Evolutionary conservation across 64 coral and sea anemone species (phyloP).

Genomic region (Montipora efflorescens): DNA sequence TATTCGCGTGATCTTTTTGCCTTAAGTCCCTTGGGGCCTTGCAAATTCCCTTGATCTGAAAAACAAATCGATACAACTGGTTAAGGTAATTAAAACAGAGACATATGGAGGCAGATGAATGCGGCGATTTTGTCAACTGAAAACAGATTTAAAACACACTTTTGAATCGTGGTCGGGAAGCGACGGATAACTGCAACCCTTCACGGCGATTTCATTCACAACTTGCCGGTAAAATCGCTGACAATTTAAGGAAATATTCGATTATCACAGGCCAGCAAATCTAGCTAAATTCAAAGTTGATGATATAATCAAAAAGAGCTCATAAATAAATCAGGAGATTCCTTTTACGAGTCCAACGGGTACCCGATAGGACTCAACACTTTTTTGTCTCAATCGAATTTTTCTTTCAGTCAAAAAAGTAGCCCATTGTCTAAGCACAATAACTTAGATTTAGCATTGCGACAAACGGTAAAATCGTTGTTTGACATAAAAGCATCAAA

Average conservation of each 20-base stretch:
- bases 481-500: no score
- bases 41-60: slow-evolving; percentile 97
- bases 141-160: background rate
- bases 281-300: slow-evolving; percentile 55
- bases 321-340: slow-evolving; percentile 22
- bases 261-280: background rate
- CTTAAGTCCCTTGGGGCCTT: slow-evolving; percentile 97
- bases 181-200: background rate
- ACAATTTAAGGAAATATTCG: background rate
- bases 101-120: background rate
- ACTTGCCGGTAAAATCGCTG: background rate
- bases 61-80: background rate
- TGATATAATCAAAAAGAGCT: background rate
- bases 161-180: background rate
- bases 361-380: background rate
- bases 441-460: no score
- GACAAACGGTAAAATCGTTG: no score
- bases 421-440: background rate
- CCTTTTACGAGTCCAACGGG: slow-evolving; percentile 1
- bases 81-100: background rate
- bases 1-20: slow-evolving; percentile 98
- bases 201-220: background rate
- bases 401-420: background rate
- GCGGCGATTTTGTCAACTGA: background rate
- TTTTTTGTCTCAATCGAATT: background rate